phyloP scores from a whole-genome alignment of 1,140 invertebrate genomes.

The Heterodera schachtii region DNA sequence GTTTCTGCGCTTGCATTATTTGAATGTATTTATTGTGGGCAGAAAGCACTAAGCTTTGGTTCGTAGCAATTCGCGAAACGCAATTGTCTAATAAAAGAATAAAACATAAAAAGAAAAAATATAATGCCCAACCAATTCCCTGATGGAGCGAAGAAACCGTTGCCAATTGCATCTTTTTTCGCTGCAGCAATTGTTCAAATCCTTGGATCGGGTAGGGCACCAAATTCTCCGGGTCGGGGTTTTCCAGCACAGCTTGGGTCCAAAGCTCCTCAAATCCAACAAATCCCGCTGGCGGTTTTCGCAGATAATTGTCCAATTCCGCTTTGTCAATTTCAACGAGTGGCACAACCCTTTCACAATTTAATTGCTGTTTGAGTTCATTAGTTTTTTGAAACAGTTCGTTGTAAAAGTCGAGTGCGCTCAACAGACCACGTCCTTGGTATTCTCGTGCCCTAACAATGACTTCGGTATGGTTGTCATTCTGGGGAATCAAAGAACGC shows the following conservation, averaged over 20 bases:
- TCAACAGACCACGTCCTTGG: constrained; percentile 7
- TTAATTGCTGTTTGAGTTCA: constrained; percentile 31
- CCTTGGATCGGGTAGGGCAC: constrained; percentile 46
- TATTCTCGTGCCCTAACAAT: constrained; percentile 9
- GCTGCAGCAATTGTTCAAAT: constrained; percentile 34
- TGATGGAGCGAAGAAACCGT: constrained; percentile 20
- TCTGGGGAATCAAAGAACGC: constrained; percentile 28
- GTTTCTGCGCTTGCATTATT: constrained; percentile 35
- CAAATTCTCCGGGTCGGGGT: constrained; percentile 42
- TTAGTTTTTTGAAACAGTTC: constrained; percentile 35
- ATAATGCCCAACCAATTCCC: constrained; percentile 28
- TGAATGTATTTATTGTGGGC: constrained; percentile 33
- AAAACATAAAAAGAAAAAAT: background rate
- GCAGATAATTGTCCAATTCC: constrained; percentile 41
- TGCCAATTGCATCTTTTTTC: constrained; percentile 43
- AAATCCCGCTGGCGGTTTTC: constrained; percentile 30
- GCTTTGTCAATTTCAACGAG: constrained; percentile 36
- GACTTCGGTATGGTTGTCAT: constrained; percentile 28
- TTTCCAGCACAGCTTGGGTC: constrained; percentile 36
- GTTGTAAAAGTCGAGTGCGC: constrained; percentile 34
- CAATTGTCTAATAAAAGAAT: constrained; percentile 11
- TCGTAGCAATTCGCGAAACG: constrained; percentile 19
- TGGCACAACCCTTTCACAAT: constrained; percentile 41
- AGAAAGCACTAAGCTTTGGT: constrained; percentile 6
- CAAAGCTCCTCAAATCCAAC: constrained; percentile 37